A percentile compares a stretch with the other conserved stretches of the same genome.
Conservation (phyloP, 1,140 invertebrate genomes). For the Aphelinus certus region DNA sequence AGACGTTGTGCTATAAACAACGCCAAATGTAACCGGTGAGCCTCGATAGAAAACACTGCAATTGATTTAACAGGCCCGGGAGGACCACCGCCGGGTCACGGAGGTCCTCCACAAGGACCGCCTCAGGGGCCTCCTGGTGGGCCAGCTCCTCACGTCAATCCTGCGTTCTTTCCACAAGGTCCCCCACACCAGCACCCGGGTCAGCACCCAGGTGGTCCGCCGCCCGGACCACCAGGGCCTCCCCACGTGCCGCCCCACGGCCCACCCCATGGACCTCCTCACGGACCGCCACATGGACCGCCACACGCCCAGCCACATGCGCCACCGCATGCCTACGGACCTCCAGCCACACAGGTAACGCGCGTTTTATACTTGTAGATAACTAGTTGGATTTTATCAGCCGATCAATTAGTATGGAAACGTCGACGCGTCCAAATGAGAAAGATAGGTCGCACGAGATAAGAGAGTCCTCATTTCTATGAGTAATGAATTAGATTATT, state of each 20-base stretch:
- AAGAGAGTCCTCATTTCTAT: no score
- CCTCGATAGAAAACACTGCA: no score
- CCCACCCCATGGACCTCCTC: constrained; percentile 70
- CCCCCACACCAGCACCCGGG: constrained; percentile 71
- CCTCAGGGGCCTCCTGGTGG: constrained; percentile 72
- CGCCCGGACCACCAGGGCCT: constrained; percentile 70
- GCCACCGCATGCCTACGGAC: constrained; percentile 71
- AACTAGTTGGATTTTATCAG: no score
- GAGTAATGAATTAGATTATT: no score
- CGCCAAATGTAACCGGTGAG: no score
- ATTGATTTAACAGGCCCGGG: constrained; percentile 61
- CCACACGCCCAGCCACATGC: constrained; percentile 70
- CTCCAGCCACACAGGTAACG: constrained; percentile 58
- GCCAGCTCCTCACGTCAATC: constrained; percentile 94
- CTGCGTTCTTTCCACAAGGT: constrained; percentile 91
- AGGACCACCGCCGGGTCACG: constrained; percentile 71
- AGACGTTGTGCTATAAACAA: no score
- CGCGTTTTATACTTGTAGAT: no score
- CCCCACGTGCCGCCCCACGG: constrained; percentile 72
- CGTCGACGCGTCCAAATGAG: no score
- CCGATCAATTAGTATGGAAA: no score
- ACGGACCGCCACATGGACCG: constrained; percentile 70
- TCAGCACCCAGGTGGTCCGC: constrained; percentile 70
- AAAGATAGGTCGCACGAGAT: no score
- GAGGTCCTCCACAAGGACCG: constrained; percentile 69